Percentiles rank a stretch among this genome's conserved stretches.
Conservation (phyloP, 2,113 vertebrate species). For the Pterocles gutturalis region DNA sequence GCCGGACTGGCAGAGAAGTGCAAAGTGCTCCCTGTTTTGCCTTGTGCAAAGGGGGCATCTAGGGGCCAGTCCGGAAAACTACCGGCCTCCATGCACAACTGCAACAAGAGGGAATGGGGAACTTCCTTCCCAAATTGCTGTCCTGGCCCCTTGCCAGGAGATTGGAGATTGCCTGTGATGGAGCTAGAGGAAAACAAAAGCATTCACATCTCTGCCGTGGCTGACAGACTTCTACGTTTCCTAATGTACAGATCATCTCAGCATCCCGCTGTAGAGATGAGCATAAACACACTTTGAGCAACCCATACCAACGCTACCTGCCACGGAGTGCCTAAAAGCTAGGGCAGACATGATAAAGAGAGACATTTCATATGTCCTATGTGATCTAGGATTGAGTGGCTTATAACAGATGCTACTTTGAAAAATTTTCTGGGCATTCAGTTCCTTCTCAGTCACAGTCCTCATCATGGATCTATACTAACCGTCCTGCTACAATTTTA, state of each 20-base stretch:
- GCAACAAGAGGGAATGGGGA: neutral
- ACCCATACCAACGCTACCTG: neutral
- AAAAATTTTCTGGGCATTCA: neutral
- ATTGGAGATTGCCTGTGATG: neutral
- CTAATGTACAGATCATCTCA: neutral
- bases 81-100: neutral
- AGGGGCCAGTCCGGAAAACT: slow-evolving; percentile 17
- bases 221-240: neutral
- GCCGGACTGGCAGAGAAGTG: neutral
- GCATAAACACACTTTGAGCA: neutral
- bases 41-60: slow-evolving; percentile 27
- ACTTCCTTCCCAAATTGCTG: neutral
- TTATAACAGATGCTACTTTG: neutral
- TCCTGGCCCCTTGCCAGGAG: neutral
- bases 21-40: neutral
- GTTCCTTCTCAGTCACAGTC: neutral
- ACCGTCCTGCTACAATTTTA: neutral
- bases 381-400: neutral
- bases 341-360: neutral
- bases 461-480: neutral
- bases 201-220: neutral
- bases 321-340: neutral
- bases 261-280: neutral
- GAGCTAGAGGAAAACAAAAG: neutral
- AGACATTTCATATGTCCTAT: neutral